These are phyloP conservation scores for Thinocorus orbignyianus DNA, from an alignment of 2,113 vertebrate genomes.

Conservation along the genomic window DNA sequence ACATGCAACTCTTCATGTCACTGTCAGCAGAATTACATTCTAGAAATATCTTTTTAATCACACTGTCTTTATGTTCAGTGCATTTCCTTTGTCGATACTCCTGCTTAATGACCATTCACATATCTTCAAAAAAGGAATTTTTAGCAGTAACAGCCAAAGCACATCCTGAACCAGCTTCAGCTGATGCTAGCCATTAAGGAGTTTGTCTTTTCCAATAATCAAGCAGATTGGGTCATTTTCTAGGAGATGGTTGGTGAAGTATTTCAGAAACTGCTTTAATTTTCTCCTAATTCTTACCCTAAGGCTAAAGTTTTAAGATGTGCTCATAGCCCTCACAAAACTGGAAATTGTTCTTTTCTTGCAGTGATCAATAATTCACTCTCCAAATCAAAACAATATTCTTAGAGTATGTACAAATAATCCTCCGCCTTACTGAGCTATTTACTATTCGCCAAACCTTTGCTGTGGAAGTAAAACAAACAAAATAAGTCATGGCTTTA, in stretches of 20 bases:
- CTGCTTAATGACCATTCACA: background rate
- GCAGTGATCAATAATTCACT: slow-evolving; percentile 27
- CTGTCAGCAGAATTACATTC: background rate
- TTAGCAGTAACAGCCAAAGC: slow-evolving; percentile 21
- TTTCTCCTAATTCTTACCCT: slow-evolving; percentile 40
- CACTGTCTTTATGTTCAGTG: background rate
- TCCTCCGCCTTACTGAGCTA: background rate
- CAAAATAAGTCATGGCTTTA: background rate
- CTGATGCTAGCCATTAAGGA: slow-evolving; percentile 40
- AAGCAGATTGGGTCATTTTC: slow-evolving; percentile 52
- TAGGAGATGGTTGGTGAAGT: background rate
- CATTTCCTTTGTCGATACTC: background rate
- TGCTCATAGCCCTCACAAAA: slow-evolving; percentile 1
- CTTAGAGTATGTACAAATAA: slow-evolving; percentile 1
- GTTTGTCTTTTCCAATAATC: slow-evolving; percentile 60
- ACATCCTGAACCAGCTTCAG: slow-evolving; percentile 4
- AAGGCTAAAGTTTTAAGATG: slow-evolving; percentile 43
- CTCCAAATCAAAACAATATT: slow-evolving; percentile 32
- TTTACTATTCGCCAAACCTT: background rate
- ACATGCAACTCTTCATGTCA: background rate
- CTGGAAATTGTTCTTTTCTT: slow-evolving; percentile 21
- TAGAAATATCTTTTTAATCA: slow-evolving; percentile 13
- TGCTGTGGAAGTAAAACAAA: background rate
- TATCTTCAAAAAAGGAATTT: slow-evolving; percentile 10
- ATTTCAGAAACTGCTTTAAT: slow-evolving; percentile 56